These are phyloP conservation scores for Promerops cafer DNA, from an alignment of 2,113 vertebrate species.

Conservation along the genomic window DNA sequence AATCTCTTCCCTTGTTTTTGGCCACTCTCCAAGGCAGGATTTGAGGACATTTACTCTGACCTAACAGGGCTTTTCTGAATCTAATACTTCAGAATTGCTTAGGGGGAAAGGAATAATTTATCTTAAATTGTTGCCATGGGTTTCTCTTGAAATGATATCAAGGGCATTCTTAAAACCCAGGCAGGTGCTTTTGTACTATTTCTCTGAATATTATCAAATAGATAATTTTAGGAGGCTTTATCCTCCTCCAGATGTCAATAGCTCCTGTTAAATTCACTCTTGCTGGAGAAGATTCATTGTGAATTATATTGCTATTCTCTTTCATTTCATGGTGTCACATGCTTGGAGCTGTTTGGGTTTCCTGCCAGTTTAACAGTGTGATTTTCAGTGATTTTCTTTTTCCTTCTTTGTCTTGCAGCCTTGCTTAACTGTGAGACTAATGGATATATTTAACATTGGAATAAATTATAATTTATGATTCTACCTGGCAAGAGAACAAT, in stretches of 20 bases:
- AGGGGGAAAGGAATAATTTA: background rate
- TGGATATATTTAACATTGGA: background rate
- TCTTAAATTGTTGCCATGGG: background rate
- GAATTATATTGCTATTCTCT: background rate
- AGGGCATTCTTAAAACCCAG: background rate
- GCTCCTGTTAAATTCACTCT: background rate
- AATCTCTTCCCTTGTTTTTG: background rate
- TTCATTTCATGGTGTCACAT: background rate
- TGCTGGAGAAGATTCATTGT: background rate
- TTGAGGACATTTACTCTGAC: constrained; percentile 2
- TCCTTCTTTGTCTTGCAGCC: background rate
- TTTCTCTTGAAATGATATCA: background rate
- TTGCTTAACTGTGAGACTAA: background rate
- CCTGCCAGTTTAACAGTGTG: background rate
- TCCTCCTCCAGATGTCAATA: background rate
- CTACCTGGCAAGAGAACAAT: background rate
- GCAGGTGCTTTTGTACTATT: background rate
- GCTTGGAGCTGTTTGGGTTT: constrained; percentile 17
- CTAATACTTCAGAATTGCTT: background rate
- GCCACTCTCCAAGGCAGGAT: background rate
- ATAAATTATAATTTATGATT: constrained; percentile 20
- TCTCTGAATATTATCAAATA: background rate
- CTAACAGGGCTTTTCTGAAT: background rate
- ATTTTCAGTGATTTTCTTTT: constrained; percentile 5
- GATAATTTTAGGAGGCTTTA: background rate